phyloP scores from a whole-genome alignment of 23 tunicate genomes.

The Styela plicata region DNA sequence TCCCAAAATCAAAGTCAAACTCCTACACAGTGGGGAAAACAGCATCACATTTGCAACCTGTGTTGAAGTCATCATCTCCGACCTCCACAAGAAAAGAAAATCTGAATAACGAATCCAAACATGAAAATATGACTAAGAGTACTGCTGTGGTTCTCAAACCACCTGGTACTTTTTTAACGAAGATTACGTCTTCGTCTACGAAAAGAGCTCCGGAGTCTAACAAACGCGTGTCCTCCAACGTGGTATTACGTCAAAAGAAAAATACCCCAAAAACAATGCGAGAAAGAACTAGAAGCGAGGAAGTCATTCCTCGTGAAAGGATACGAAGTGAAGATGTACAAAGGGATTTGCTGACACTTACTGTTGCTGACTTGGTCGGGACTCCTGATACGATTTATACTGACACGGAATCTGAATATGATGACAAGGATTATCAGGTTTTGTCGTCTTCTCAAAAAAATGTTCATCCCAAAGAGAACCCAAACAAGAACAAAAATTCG shows the following conservation, averaged over 20 bases:
- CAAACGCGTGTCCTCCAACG: no score
- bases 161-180: background rate
- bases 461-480: background rate
- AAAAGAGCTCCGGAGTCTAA: background rate
- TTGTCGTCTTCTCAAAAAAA: background rate
- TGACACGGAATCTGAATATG: slow-evolving; percentile 3
- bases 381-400: slow-evolving; percentile 32
- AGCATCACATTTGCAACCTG: slow-evolving; percentile 75
- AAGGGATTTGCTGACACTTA: slow-evolving; percentile 19
- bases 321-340: slow-evolving; percentile 15
- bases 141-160: background rate
- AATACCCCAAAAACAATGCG: background rate
- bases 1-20: slow-evolving; percentile 31
- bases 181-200: background rate
- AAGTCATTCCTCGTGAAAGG: background rate
- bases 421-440: background rate
- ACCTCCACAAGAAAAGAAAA: background rate
- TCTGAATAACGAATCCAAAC: background rate
- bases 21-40: slow-evolving; percentile 16
- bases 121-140: background rate
- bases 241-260: no score
- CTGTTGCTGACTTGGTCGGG: slow-evolving; percentile 71
- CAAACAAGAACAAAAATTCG: background rate
- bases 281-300: background rate
- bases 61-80: slow-evolving; percentile 23